Base-by-base conservation (phyloP, 2,113 vertebrate genomes). In the Platichthys stellatus region DNA sequence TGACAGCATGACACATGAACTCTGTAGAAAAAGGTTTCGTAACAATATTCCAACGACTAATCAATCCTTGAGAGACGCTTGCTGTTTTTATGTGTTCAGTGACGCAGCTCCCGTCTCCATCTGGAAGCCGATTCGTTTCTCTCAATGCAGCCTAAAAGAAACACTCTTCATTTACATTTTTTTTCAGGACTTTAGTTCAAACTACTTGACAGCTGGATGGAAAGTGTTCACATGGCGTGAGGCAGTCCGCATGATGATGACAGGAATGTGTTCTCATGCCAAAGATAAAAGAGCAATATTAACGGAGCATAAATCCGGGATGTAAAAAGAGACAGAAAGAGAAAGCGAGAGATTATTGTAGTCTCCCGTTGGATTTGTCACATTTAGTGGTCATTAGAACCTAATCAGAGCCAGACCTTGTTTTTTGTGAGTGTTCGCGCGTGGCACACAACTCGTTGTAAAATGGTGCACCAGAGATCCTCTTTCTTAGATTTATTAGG, bases 251-350 rank as follows among this genome's bases (percentile, higher is more conserved):
- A 59, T 9, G 20, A 40, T 38, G 59, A 66, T 40, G 72, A 72
- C 81, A 80, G 75, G 53, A 68, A 31, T 24, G 28, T 28, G 56
- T 64, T 64, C 74, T 76, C n/a, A 21, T 76, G 40, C 64, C 57
- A 59, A 67, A 76, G 74, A 86, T 76, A 31, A 81, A 83, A 80
- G 69, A 68, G 15, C n/a, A 66, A 66, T 63, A 65, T 72, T 74
- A 56, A 17, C 18, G 26, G 15, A 43, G 57, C 64, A 70, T 74
- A 63, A 80, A 77, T 83, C 31, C 15, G 2, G 20, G 57, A 53
- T 47, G 60, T 68, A 53, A 82, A 76, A 67, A 67, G 63, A 72
- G 72, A 73, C 61, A 62, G 24, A 56, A 64, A 61, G 49, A 76
- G 43, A 56, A 31, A 49, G 43, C 63, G n/a, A 66, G 56, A 59